Evolutionary conservation across 64 coral and sea anemone species (phyloP).

Genomic region (Montipora cactus): DNA sequence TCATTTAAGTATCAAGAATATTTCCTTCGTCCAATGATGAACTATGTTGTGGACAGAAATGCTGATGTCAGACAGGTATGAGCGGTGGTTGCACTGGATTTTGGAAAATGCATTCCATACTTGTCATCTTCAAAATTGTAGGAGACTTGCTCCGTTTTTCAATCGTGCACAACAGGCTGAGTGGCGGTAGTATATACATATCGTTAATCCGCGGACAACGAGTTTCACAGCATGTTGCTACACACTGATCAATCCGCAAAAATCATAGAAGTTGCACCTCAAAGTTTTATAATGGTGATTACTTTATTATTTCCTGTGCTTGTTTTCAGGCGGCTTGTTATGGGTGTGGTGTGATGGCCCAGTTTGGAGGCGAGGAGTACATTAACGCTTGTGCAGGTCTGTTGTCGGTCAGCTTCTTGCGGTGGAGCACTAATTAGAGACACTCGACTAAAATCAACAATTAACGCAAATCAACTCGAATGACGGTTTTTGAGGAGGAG

Average conservation of each 20-base stretch:
- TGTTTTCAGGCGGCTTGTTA: slow-evolving; percentile 87
- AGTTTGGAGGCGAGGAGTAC: slow-evolving; percentile 89
- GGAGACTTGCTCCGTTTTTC: no score
- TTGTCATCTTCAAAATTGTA: background rate
- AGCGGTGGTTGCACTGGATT: background rate
- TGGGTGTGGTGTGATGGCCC: slow-evolving; percentile 93
- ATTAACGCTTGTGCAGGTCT: slow-evolving; percentile 84
- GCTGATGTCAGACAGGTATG: slow-evolving; percentile 95
- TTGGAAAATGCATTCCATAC: background rate
- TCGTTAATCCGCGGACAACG: no score
- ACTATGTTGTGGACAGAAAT: slow-evolving; percentile 86
- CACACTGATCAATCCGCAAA: no score
- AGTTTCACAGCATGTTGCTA: no score
- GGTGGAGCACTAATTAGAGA: no score
- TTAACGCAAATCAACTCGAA: no score
- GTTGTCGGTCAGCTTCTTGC: background rate
- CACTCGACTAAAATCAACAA: no score
- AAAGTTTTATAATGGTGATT: no score
- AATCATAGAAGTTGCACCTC: no score
- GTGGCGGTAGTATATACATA: no score
- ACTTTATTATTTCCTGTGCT: background rate
- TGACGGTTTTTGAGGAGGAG: no score
- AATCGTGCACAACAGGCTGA: no score
- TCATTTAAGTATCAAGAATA: slow-evolving; percentile 95
- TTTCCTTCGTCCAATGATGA: slow-evolving; percentile 85